Conservation (phyloP, 2,888 invertebrate genomes). For the Chaitophorus viminalis region DNA sequence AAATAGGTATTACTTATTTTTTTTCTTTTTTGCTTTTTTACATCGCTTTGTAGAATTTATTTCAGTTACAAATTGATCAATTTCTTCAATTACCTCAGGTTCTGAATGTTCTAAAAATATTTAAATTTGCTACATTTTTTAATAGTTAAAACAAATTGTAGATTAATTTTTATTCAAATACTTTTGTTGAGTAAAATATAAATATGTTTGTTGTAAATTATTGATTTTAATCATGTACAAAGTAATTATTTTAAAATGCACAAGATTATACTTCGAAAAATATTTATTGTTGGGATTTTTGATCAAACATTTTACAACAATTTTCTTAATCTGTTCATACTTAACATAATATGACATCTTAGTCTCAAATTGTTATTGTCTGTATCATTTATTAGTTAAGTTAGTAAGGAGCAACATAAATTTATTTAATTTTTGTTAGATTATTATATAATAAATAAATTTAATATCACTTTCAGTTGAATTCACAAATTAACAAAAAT, state of each 20-base stretch:
- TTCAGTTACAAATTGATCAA: slow-evolving; percentile 14
- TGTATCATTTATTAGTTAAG: too few species aligned
- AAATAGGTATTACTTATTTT: slow-evolving; percentile 28
- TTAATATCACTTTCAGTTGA: too few species aligned
- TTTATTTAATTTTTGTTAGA: too few species aligned
- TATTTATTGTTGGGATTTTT: too few species aligned
- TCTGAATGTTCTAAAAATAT: slow-evolving; percentile 28
- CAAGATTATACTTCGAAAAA: too few species aligned
- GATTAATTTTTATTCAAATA: neutral
- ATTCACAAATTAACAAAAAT: too few species aligned
- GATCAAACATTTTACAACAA: too few species aligned
- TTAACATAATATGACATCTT: too few species aligned
- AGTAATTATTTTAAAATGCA: neutral
- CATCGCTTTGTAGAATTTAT: slow-evolving; percentile 17
- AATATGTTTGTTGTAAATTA: neutral
- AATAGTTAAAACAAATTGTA: neutral
- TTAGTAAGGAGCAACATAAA: too few species aligned
- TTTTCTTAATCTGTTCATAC: too few species aligned
- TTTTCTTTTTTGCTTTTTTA: slow-evolving; percentile 56
- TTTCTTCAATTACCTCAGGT: slow-evolving; percentile 44
- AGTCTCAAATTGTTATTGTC: too few species aligned
- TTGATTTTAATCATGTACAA: neutral
- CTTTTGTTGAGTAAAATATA: neutral
- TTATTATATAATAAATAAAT: too few species aligned
- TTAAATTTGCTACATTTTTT: neutral